Base-by-base conservation (phyloP, 1,140 invertebrate species). In the Diorhabda elongata region DNA sequence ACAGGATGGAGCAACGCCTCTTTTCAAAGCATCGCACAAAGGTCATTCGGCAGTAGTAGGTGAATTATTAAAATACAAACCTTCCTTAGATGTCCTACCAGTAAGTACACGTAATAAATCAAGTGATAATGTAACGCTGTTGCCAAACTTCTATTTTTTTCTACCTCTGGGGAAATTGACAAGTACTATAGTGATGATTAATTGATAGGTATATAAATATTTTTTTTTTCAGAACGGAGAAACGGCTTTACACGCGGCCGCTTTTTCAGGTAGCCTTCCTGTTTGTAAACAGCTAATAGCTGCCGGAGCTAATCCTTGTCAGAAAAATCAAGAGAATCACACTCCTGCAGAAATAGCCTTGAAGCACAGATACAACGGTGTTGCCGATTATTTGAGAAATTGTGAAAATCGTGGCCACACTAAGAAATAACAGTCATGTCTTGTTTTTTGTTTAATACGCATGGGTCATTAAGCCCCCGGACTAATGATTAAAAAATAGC, bases 21-120 rank as follows among this genome's bases (percentile, higher is more conserved):
- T 98, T 42, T 97, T 96, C 79, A 97, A 97, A 83, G 95, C 95
- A 2, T 88, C 92, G 42, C 95, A 97, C 81, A 97, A 97, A 83
- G 95, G 95, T 0, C 94, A 96, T 78, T 83, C 89, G 3, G 90
- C 91, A 52, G 93, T 97, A n/a, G 89, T 95, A 0, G 86, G 88
- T 2, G 92, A 94, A 81, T 83, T 98, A 65, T 85, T 97, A 5
- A 92, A 91, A 78, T 90, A 92, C 77, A 89, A 90, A 72, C 93
- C 95, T 8, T 89, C 88, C 74, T 81, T 95, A 9, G 91, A 89
- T 60, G 76, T 96, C 61, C 82, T 97, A 74, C 90, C 93, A 72
- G 93, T 96, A 85, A 86, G 84, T 83, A 69, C 59, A 52, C 66
- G 52, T 52, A 52, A 3, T 26, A 26, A 52, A 52, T 52, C 47